Base-by-base conservation (phyloP, 2,888 invertebrate species). In the Campoletis raptor region DNA sequence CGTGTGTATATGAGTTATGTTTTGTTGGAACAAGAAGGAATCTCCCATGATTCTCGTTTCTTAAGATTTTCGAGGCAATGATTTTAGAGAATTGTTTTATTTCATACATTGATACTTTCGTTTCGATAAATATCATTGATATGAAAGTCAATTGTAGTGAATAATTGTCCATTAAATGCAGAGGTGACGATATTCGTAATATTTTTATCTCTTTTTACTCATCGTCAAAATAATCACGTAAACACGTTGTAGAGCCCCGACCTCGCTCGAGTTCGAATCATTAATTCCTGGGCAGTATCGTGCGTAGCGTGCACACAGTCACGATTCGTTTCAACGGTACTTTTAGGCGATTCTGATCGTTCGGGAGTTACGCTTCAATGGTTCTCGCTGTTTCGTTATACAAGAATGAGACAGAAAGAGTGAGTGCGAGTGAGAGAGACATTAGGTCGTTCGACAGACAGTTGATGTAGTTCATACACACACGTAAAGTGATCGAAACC, bases 281-380 rank as follows among this genome's bases (percentile, higher is more conserved):
- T 69, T 74, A 64, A 85, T 85, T 70, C 61, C 48, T 24, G 18
- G 30, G 45, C 21, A 24, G 77, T 45, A 37, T 48, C 70, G 76
- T 81, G 77, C 81, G 83, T 61, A 61, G 72, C 72, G 48, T 15
- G 48, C 37, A 52, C 30, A 21, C 57, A 61, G 64, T 82, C 85
- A 73, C 74, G 79, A 82, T 74, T 67, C 36, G 81, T 45, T 61
- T 74, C 66, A 83, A 83, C 83, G 86, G 81, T 83, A 86, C 57
- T 77, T 81, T 83, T 61, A 48, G 77, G 84, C 74, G 61, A 84
- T 61, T 57, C 40, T 67, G 84, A 67, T 57, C 73, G 77, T 12
- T 72, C 66, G 64, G n/a, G 61, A 61, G 81, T 81, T 81, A 83
- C 83, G 86, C 80, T 81, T 42, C 72, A 86, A 61, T 83, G 73